Evolutionary conservation across 2,888 invertebrate species (phyloP), one percentile per base, ranked within the genome.

Genomic region (Craniophora ligustri): DNA sequence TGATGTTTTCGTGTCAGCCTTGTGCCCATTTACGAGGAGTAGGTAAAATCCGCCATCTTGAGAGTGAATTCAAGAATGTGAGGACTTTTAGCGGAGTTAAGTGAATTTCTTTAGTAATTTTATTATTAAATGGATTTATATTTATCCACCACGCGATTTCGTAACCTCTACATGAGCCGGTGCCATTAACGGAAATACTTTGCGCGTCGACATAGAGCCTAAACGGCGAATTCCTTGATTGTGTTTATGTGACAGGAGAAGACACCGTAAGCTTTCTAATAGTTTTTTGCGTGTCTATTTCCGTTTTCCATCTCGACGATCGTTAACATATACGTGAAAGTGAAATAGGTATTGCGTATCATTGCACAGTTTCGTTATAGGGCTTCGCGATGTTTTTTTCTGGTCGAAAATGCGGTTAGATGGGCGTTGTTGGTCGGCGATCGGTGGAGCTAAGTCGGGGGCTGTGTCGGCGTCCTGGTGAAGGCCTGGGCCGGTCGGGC

Each of bases 31-130:
- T 92, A 89, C 89, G 90, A 91, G 88, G 91, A 89, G 92, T 92
- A 91, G 90, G 91, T 92, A 92, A 92, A 91, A 89, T 94, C 93
- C 94, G 94, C 95, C 95, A 95, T 95, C 94, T 95, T 95, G 94
- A 94, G 94, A 94, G 91, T 92, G 91, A 92, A 93, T 94, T 94
- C 91, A 94, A 94, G 94, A 94, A 94, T 94, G 93, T 94, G 87
- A 88, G 89, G 91, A 93, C 89, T 91, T 91, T 89, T 89, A 88
- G 75, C 87, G 80, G 86, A 88, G 83, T 86, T 88, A 84, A 86
- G 89, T 92, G 87, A 86, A 85, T 87, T 86, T 87, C 84, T 87
- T 84, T 86, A 86, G 76, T 84, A 84, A 89, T 86, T 91, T 88
- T 89, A 88, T 78, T 88, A 92, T 87, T 92, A 92, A 93, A 92